phyloP scores from a whole-genome alignment of 1,140 invertebrate species.

The Saccostrea cuccullata region DNA sequence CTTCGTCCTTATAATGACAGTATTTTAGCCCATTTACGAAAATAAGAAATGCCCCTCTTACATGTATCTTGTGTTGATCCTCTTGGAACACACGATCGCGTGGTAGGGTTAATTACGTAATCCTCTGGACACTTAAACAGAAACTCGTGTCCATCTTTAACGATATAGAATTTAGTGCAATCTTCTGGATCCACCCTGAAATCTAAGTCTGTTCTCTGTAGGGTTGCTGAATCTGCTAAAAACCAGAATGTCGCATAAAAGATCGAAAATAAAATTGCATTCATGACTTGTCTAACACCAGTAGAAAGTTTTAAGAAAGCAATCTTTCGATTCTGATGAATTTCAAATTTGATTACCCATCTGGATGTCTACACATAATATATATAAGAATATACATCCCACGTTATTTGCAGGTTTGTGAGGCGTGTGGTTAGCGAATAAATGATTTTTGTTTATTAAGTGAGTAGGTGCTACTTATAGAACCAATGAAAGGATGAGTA shows the following conservation, averaged over 20 bases:
- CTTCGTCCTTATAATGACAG: too few relatives aligned
- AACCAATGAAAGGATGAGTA: background rate
- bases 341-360: too few relatives aligned
- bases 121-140: background rate
- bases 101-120: background rate
- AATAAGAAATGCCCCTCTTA: background rate
- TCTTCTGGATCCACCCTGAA: conserved; percentile 7
- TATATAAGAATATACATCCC: background rate
- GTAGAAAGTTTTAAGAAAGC: too few relatives aligned
- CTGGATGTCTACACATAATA: background rate
- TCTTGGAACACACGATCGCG: background rate
- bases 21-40: too few relatives aligned
- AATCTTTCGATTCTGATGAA: too few relatives aligned
- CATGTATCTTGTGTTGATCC: conserved; percentile 27
- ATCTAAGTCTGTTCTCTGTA: background rate
- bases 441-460: background rate
- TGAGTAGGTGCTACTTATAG: background rate
- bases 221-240: background rate
- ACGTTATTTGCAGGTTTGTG: background rate
- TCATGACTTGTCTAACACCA: too few relatives aligned
- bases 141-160: background rate
- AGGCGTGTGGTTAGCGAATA: conserved; percentile 4
- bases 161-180: background rate
- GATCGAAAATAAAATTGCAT: background rate
- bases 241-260: background rate